Percentiles rank a stretch among this genome's conserved stretches.
Conservation (phyloP, 2,113 vertebrate genomes). For the Eonycteris spelaea region DNA sequence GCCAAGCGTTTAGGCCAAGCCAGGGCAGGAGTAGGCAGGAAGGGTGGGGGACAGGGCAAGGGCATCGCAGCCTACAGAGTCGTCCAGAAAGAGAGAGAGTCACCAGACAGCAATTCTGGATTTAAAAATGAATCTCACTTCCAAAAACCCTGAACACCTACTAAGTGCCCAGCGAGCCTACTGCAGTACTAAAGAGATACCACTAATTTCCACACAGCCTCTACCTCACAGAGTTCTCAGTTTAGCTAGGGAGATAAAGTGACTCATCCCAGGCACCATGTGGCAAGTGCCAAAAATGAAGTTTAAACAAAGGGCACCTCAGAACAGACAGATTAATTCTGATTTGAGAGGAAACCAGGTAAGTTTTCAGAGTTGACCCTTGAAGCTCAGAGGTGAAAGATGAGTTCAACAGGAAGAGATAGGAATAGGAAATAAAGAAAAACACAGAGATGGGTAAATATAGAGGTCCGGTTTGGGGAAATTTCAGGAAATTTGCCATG, state of each 20-base stretch:
- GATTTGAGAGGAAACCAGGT: slow-evolving; percentile 17
- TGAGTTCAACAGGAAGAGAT: background rate
- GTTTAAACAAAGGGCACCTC: slow-evolving; percentile 63
- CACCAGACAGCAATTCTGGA: background rate
- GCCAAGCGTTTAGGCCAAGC: background rate
- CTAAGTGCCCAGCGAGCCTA: background rate
- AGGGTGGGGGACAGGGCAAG: background rate
- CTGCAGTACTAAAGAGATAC: background rate
- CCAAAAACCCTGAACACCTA: background rate
- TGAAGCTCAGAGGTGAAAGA: background rate
- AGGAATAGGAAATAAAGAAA: background rate
- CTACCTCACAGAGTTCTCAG: background rate
- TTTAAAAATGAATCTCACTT: background rate
- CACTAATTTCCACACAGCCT: background rate
- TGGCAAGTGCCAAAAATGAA: background rate
- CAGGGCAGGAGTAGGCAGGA: background rate
- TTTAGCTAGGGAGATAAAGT: background rate
- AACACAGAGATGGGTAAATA: background rate
- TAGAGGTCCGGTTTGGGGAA: background rate
- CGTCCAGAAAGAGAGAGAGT: background rate
- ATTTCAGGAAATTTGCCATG: background rate
- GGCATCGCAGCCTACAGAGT: background rate
- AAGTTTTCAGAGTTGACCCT: background rate
- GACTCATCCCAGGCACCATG: slow-evolving; percentile 36
- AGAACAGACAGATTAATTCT: background rate